A percentile compares a stretch with the other conserved stretches of the same genome.
phyloP scores from a whole-genome alignment of 2,113 vertebrate species.

The Prunella himalayana region DNA sequence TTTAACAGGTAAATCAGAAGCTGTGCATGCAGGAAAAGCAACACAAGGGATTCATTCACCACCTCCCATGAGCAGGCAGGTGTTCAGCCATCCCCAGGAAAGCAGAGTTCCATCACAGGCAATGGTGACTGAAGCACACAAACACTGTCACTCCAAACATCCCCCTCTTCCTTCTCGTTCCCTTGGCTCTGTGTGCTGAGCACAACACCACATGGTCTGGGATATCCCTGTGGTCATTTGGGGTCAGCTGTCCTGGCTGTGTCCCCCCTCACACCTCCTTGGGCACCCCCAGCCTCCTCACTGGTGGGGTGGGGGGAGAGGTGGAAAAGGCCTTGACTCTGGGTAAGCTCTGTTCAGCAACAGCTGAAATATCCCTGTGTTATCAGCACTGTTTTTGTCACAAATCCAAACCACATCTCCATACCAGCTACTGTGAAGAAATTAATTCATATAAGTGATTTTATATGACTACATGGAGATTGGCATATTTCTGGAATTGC shows the following conservation, averaged over 20 bases:
- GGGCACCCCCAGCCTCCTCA: background rate
- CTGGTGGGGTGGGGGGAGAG: rapidly evolving
- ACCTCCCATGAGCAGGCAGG: background rate
- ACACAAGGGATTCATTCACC: background rate
- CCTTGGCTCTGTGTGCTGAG: rapidly evolving
- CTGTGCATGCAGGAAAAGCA: background rate
- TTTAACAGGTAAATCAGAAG: background rate
- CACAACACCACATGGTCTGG: background rate
- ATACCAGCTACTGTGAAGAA: background rate
- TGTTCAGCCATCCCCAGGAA: background rate
- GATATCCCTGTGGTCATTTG: background rate
- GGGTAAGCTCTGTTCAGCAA: background rate
- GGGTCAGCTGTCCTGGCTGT: background rate
- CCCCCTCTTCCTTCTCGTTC: background rate
- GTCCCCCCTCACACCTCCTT: background rate
- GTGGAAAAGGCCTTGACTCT: background rate
- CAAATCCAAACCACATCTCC: background rate
- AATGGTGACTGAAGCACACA: background rate
- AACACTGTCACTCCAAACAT: background rate
- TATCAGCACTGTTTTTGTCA: background rate
- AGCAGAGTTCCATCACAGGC: background rate
- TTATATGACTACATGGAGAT: background rate
- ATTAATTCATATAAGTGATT: background rate
- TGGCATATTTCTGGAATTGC: background rate
- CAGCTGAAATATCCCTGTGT: background rate